These are phyloP conservation scores for Rhodeus uyekii DNA, from an alignment of 2,797 vertebrate species.

Conservation along the genomic window DNA sequence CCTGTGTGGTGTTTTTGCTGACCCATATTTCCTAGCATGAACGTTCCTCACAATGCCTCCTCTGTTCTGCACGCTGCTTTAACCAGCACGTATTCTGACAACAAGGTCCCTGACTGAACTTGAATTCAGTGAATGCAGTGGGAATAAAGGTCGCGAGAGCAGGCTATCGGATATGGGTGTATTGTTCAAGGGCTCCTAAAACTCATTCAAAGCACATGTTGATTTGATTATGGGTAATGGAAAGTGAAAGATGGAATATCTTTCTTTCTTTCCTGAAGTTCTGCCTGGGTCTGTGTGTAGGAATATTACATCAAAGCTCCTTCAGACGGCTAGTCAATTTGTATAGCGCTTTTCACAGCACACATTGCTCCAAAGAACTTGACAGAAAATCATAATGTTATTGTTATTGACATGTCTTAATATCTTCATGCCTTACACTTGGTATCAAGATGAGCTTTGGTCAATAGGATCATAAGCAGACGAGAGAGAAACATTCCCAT, in stretches of 20 bases:
- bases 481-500: too few relatives aligned
- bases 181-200: not conserved
- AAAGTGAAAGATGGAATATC: constrained; percentile 54
- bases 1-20: constrained; percentile 1
- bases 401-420: not conserved
- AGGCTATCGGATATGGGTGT: not conserved
- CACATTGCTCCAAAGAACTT: not conserved
- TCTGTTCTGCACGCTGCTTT: constrained; percentile 18
- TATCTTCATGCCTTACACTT: not conserved
- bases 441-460: too few relatives aligned
- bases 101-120: not conserved
- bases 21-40: constrained; percentile 10
- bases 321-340: not conserved
- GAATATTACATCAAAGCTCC: not conserved
- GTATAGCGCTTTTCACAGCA: not conserved
- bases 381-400: not conserved
- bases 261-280: constrained; percentile 33
- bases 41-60: constrained; percentile 12
- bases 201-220: constrained; percentile 37
- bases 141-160: not conserved
- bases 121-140: not conserved
- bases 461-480: too few relatives aligned
- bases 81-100: not conserved
- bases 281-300: not conserved
- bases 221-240: constrained; percentile 55